Evolutionary conservation across 2,888 invertebrate genomes (phyloP).

Genomic region (Parelbella ahira): DNA sequence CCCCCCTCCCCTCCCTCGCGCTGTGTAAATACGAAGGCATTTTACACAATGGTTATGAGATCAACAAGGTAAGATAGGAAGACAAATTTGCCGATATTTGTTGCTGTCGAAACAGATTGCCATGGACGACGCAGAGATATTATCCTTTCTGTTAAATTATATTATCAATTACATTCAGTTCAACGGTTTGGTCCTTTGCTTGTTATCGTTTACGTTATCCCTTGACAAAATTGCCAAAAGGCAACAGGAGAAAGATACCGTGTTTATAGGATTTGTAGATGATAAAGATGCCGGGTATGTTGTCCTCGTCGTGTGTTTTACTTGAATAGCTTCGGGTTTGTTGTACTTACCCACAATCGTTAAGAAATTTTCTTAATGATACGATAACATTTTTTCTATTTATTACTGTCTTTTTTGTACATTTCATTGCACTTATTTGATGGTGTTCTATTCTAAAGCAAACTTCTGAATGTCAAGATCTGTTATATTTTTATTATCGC

Average conservation of each 20-base stretch:
- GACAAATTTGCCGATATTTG: slow-evolving; percentile 62
- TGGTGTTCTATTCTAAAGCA: no score
- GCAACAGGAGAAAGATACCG: slow-evolving; percentile 3
- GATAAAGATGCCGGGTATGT: background rate
- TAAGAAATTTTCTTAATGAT: no score
- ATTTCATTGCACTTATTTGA: no score
- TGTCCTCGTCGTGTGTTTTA: no score
- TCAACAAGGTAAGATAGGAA: slow-evolving; percentile 47
- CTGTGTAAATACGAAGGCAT: slow-evolving; percentile 4
- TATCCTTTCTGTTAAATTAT: slow-evolving; percentile 69
- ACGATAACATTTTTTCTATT: no score
- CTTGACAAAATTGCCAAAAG: slow-evolving; percentile 30
- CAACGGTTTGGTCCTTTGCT: slow-evolving; percentile 43
- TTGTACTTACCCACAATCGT: no score
- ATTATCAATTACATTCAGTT: slow-evolving; percentile 64
- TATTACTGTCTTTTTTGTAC: no score
- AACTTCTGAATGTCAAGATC: no score
- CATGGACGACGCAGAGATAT: slow-evolving; percentile 61
- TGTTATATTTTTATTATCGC: no score
- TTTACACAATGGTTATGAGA: slow-evolving; percentile 37
- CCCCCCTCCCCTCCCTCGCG: no score
- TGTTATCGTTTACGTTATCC: slow-evolving; percentile 52
- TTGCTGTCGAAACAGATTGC: slow-evolving; percentile 61
- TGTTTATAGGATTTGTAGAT: slow-evolving; percentile 20
- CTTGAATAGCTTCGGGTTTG: no score